phyloP scores from a whole-genome alignment of 2,113 vertebrate genomes.

The Menura novaehollandiae region DNA sequence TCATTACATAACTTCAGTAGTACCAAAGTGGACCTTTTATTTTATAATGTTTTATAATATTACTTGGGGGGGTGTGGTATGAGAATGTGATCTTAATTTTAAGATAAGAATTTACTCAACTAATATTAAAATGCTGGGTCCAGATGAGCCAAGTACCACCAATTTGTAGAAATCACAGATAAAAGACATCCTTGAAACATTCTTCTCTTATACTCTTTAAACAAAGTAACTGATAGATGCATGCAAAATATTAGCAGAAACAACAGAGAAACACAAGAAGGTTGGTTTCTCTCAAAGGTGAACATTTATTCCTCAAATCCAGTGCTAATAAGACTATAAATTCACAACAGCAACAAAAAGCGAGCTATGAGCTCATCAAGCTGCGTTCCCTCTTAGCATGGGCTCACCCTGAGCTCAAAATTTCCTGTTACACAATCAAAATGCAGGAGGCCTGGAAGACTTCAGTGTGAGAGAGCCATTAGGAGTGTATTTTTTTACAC shows the following conservation, averaged over 20 bases:
- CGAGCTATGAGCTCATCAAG: neutral
- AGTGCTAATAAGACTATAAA: neutral
- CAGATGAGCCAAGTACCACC: neutral
- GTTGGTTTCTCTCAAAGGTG: neutral
- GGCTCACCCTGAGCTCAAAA: neutral
- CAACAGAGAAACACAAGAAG: neutral
- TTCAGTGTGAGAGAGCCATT: neutral
- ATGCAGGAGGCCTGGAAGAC: neutral
- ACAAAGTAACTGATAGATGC: neutral
- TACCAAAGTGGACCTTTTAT: neutral
- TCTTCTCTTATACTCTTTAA: neutral
- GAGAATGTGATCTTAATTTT: neutral
- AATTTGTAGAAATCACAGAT: neutral
- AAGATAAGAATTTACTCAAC: neutral
- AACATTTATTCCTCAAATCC: neutral
- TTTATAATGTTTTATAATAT: neutral
- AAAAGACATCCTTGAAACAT: neutral
- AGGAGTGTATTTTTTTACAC: neutral
- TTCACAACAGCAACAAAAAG: neutral
- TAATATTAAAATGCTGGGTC: neutral
- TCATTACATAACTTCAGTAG: neutral
- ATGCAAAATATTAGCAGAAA: neutral
- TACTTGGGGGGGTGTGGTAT: rapidly evolving
- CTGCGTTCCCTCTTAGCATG: neutral
- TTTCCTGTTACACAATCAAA: neutral